These are phyloP conservation scores for Xiphorhynchus elegans DNA, from an alignment of 2,113 vertebrate genomes.

Conservation along the genomic window DNA sequence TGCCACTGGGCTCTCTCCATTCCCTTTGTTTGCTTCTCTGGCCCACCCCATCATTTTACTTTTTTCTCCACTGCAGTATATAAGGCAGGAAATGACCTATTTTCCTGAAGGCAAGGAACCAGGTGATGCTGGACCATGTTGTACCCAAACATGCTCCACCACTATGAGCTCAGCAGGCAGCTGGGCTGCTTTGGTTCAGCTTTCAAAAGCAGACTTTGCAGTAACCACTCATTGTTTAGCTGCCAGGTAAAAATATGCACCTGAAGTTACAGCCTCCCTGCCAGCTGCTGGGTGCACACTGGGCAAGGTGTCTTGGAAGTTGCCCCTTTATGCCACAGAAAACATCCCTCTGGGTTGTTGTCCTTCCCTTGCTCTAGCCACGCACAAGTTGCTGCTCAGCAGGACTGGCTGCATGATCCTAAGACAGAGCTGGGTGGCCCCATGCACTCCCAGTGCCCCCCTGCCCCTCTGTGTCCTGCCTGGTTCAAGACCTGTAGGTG, in stretches of 20 bases:
- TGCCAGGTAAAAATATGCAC: background rate
- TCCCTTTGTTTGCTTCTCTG: background rate
- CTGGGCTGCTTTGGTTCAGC: background rate
- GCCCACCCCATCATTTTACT: background rate
- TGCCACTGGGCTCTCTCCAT: background rate
- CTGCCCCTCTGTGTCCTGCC: background rate
- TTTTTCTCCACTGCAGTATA: background rate
- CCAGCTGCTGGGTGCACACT: background rate
- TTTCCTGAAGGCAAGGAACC: background rate
- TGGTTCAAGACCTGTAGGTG: background rate
- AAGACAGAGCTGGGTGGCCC: background rate
- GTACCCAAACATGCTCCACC: background rate
- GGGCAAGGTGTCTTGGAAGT: background rate
- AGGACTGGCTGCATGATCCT: background rate
- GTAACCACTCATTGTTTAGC: background rate
- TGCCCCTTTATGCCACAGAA: background rate
- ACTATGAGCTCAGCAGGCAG: background rate
- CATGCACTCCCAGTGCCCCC: fast-evolving
- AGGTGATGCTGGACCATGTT: background rate
- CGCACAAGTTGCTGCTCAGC: fast-evolving
- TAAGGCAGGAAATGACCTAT: background rate
- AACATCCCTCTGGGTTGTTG: background rate
- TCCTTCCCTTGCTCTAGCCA: background rate
- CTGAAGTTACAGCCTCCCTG: background rate
- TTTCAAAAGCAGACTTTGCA: background rate